These are phyloP conservation scores for Leptestheria dahalacensis DNA, from an alignment of 1,140 invertebrate species.

Conservation along the genomic window DNA sequence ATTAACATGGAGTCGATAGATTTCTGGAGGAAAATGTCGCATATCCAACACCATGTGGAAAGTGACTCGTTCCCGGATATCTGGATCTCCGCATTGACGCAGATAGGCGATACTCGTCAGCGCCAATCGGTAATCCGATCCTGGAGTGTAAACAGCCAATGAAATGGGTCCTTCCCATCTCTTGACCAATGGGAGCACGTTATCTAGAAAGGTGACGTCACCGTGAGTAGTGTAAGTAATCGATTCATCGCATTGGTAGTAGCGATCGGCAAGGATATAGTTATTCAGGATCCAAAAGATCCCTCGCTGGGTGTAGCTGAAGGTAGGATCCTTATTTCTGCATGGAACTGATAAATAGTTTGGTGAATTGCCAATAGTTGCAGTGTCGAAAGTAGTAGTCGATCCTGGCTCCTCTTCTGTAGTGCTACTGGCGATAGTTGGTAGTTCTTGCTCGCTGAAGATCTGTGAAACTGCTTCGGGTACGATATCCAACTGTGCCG, in stretches of 20 bases:
- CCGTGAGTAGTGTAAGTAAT: constrained; percentile 85
- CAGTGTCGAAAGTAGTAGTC: neutral
- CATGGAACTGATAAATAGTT: neutral
- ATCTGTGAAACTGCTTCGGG: constrained; percentile 7
- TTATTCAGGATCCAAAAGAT: constrained; percentile 83
- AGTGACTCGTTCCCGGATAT: constrained; percentile 56
- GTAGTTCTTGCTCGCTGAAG: too few species aligned
- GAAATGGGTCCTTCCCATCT: constrained; percentile 51
- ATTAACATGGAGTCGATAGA: constrained; percentile 17
- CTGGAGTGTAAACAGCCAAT: constrained; percentile 57
- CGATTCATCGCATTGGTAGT: constrained; percentile 53
- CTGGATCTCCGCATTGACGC: constrained; percentile 43
- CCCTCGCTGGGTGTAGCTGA: constrained; percentile 43
- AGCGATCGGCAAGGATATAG: constrained; percentile 42
- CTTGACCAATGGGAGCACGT: constrained; percentile 64
- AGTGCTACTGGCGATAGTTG: neutral
- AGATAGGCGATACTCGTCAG: constrained; percentile 49
- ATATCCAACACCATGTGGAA: constrained; percentile 75
- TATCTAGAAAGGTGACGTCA: constrained; percentile 78
- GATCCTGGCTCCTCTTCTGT: neutral
- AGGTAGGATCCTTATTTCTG: neutral
- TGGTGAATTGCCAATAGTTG: neutral
- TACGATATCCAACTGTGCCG: constrained; percentile 6
- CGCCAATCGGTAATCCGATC: constrained; percentile 48
- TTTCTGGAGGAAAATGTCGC: constrained; percentile 50